phyloP scores from a whole-genome alignment of 2,797 vertebrate species.

The Cossypha heuglini region DNA sequence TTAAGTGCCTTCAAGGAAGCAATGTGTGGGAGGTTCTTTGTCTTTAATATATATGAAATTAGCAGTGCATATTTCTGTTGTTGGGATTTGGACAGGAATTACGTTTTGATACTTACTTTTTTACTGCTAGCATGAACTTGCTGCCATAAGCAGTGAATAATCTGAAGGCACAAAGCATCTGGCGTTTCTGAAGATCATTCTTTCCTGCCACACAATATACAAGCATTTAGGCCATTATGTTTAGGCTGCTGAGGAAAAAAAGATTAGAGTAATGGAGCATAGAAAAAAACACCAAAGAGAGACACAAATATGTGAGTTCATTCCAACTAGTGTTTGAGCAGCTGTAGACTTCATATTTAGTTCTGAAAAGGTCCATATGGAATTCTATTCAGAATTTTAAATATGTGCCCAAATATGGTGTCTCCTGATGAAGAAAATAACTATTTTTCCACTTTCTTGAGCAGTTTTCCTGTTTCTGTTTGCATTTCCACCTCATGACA shows the following conservation, averaged over 20 bases:
- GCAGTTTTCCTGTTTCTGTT: background rate
- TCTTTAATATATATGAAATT: background rate
- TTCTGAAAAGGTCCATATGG: background rate
- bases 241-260: background rate
- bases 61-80: background rate
- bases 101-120: background rate
- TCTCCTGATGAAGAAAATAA: background rate
- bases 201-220: background rate
- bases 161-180: slow-evolving; percentile 1
- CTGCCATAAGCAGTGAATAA: background rate
- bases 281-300: background rate
- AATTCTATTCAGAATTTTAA: slow-evolving; percentile 3
- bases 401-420: background rate
- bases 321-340: slow-evolving; percentile 16
- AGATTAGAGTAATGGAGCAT: background rate
- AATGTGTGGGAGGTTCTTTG: background rate
- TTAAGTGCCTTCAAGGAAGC: background rate
- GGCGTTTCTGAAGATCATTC: background rate
- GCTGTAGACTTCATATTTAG: slow-evolving; percentile 9
- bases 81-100: background rate
- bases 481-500: background rate
- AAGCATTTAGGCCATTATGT: background rate
- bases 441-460: background rate
- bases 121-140: background rate
- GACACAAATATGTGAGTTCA: background rate